Evolutionary conservation across 2,888 invertebrate species (phyloP).

Genomic region (Aleiodes leptofemur): DNA sequence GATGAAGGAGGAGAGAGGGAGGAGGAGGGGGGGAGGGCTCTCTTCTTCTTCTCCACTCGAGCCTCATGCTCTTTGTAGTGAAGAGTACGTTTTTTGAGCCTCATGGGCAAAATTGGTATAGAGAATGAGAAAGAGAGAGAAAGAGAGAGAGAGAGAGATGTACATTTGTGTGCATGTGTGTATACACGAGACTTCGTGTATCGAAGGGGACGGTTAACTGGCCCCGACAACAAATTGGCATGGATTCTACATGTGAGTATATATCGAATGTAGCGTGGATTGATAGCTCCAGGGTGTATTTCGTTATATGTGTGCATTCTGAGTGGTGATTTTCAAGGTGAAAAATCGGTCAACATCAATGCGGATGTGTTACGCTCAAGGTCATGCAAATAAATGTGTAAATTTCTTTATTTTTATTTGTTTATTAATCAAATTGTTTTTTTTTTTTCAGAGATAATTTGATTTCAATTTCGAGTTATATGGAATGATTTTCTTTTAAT

Average conservation of each 20-base stretch:
- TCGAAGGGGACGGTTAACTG: conserved; percentile 59
- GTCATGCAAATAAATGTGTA: conserved; percentile 11
- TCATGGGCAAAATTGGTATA: conserved; percentile 31
- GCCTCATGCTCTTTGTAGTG: neutral
- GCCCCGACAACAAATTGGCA: conserved; percentile 67
- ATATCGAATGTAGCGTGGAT: conserved; percentile 41
- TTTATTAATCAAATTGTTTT: neutral
- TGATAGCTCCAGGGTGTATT: conserved; percentile 40
- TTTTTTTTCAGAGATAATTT: neutral
- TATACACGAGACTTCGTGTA: conserved; percentile 9
- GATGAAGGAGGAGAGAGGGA: too few species aligned
- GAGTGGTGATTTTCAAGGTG: conserved; percentile 31
- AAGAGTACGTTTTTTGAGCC: conserved; percentile 13
- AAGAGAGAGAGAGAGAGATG: conserved; percentile 22
- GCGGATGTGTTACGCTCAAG: conserved; percentile 43
- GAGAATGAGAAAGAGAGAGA: conserved; percentile 13
- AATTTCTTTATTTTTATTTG: conserved; percentile 13
- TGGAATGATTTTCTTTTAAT: too few species aligned
- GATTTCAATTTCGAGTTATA: too few species aligned
- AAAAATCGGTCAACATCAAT: conserved; percentile 30
- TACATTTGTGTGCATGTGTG: conserved; percentile 18
- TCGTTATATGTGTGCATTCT: conserved; percentile 19
- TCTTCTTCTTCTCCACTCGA: conserved; percentile 31
- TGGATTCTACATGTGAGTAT: conserved; percentile 60
- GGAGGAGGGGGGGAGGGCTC: conserved; percentile 6